Percentiles rank a stretch among this genome's conserved stretches.
phyloP scores from a whole-genome alignment of 2,888 invertebrate species.

The Euproctis similis region DNA sequence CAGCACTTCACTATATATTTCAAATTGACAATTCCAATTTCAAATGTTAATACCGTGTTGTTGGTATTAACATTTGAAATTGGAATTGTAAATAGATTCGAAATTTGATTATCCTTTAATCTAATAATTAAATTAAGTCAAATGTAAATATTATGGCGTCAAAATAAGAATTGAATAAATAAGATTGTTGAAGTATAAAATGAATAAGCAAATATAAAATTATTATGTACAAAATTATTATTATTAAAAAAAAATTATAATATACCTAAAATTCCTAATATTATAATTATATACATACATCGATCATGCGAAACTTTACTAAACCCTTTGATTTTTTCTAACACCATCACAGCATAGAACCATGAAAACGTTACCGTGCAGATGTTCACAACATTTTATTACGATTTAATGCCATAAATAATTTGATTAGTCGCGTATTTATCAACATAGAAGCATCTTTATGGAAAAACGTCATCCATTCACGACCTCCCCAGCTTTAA shows the following conservation, averaged over 20 bases:
- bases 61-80: constrained; percentile 3
- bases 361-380: constrained; percentile 29
- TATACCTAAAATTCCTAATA: too few species aligned
- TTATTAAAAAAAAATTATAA: too few species aligned
- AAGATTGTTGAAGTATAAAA: too few species aligned
- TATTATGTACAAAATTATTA: too few species aligned
- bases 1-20: constrained; percentile 21
- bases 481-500: constrained; percentile 37
- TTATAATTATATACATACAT: too few species aligned
- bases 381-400: constrained; percentile 58
- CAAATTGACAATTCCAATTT: constrained; percentile 23
- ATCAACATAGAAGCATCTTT: constrained; percentile 67
- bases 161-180: too few species aligned
- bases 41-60: constrained; percentile 20
- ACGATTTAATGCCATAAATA: constrained; percentile 72
- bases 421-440: constrained; percentile 75
- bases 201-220: too few species aligned
- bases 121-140: too few species aligned
- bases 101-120: too few species aligned
- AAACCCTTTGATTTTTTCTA: constrained; percentile 18
- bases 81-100: too few species aligned
- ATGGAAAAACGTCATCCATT: constrained; percentile 69
- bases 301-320: constrained; percentile 6
- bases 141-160: too few species aligned
- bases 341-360: constrained; percentile 13